phyloP scores from a whole-genome alignment of 2,113 vertebrate species.

The Zosterops hypoxanthus region DNA sequence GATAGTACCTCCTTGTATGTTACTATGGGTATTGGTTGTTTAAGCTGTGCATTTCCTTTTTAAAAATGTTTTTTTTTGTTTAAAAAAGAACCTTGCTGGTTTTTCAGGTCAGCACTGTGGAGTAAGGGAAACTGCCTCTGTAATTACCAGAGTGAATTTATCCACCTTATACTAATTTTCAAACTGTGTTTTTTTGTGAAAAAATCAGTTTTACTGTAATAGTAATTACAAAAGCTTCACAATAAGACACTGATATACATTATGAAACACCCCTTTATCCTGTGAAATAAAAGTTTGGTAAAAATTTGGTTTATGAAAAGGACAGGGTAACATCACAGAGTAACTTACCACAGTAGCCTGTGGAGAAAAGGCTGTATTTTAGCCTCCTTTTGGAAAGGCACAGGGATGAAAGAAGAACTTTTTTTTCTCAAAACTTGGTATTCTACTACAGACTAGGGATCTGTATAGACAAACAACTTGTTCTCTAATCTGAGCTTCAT shows the following conservation, averaged over 20 bases:
- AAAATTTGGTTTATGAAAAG: background rate
- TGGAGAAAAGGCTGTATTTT: background rate
- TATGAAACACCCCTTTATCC: background rate
- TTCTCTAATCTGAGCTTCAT: background rate
- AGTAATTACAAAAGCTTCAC: background rate
- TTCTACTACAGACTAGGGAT: background rate
- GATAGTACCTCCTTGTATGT: background rate
- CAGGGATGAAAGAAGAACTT: background rate
- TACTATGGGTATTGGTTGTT: background rate
- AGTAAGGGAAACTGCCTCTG: background rate
- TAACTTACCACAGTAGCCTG: background rate
- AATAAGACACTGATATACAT: background rate
- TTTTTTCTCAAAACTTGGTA: background rate
- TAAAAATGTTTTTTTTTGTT: background rate
- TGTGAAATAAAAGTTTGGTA: background rate
- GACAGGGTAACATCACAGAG: background rate
- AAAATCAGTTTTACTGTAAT: background rate
- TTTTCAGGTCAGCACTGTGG: background rate
- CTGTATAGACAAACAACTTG: background rate
- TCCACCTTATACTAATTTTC: background rate
- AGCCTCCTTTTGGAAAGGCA: background rate
- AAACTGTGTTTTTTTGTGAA: background rate
- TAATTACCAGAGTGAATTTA: background rate
- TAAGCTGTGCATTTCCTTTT: background rate
- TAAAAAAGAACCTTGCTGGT: background rate